Base-by-base conservation (phyloP, 1,140 invertebrate species). In the Triops cancriformis region DNA sequence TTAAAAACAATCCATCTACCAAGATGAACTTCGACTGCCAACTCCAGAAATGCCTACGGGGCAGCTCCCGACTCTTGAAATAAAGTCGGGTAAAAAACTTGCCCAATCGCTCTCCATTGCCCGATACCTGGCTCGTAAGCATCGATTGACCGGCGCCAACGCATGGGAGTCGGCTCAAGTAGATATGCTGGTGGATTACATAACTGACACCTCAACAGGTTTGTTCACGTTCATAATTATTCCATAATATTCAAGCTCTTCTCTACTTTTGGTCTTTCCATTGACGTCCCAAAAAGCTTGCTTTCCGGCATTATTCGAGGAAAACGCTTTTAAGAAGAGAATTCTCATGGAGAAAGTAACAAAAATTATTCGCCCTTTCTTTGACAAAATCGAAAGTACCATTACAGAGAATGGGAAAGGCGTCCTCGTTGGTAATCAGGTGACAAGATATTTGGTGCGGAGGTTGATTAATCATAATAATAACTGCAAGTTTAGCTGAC, bases 1-100 rank as follows among this genome's bases (percentile, higher is more conserved):
- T n/a, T n/a, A n/a, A n/a, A n/a, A n/a, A n/a, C n/a, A n/a, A n/a
- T n/a, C n/a, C n/a, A n/a, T n/a, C n/a, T n/a, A n/a, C n/a, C n/a
- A n/a, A n/a, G 7, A 37, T 37, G 31, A 4, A 37, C 7, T 37
- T 37, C 31, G n/a, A 37, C 7, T 7, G 14, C 10, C 51, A 64
- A n/a, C 23, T 6, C n/a, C 51, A 64, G 51, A 64, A 64, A 84
- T 85, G 80, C 89, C 89, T 1, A 91, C 89, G 80, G 90, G 90
- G 45, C 88, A 89, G 83, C 82, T 92, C 73, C 91, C 91, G 1
- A 85, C 91, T 10, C 81, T 92, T 76, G 89, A 90, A 81, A 87
- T 91, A 41, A 88, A 92, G 81, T 5, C 51, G 18, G 23, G 23
- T 64, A 88, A 89, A 81, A 82, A 83, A 73, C 85, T 90, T 75